Evolutionary conservation across 2,888 invertebrate species (phyloP).

Genomic region (Psylliodes chrysocephalus): DNA sequence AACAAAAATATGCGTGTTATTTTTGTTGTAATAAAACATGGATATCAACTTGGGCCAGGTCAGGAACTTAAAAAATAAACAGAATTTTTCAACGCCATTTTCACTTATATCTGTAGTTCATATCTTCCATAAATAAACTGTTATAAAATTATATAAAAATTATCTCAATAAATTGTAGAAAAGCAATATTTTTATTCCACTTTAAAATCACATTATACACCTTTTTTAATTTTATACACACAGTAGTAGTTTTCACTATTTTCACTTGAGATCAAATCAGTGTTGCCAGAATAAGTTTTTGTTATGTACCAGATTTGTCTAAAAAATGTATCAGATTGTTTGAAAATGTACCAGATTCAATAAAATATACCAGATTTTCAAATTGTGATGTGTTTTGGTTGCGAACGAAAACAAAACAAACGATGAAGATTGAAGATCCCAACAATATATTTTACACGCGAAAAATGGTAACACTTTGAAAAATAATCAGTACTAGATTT

Average conservation of each 20-base stretch:
- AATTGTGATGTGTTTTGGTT: too few species aligned
- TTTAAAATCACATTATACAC: constrained; percentile 17
- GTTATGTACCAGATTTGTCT: too few species aligned
- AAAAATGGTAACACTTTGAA: too few species aligned
- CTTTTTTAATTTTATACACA: constrained; percentile 13
- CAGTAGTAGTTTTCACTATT: constrained; percentile 13
- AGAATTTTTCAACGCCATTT: constrained; percentile 1
- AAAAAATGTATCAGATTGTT: too few species aligned
- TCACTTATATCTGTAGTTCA: constrained; percentile 17
- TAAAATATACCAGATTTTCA: too few species aligned
- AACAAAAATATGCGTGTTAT: constrained; percentile 44
- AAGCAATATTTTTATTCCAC: not conserved
- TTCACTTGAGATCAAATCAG: constrained; percentile 13
- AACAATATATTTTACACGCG: too few species aligned
- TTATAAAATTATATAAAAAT: not conserved
- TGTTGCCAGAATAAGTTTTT: too few species aligned
- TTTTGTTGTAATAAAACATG: constrained; percentile 53
- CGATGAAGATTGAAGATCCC: too few species aligned
- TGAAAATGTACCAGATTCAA: too few species aligned
- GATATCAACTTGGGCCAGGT: constrained; percentile 56
- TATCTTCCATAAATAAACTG: not conserved
- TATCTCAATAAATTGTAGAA: not conserved
- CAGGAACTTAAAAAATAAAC: constrained; percentile 44
- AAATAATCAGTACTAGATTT: too few species aligned
- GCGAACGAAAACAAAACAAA: too few species aligned